Conservation (phyloP, 2,797 vertebrate genomes). For the Salmo trutta region DNA sequence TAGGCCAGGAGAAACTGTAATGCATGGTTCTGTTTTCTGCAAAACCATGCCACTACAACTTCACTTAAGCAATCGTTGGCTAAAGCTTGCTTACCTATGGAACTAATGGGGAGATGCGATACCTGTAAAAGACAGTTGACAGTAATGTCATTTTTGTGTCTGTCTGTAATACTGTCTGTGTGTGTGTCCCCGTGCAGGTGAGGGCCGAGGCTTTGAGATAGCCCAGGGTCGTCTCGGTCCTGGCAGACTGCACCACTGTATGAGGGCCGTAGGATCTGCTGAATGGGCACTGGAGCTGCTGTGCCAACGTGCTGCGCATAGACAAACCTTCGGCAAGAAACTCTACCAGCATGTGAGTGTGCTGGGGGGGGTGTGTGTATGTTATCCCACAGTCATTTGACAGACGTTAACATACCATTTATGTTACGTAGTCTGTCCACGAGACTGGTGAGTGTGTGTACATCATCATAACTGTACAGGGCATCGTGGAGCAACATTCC, state of each 20-base stretch:
- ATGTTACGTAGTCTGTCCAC: too few species aligned
- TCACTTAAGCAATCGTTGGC: background rate
- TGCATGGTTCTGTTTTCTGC: background rate
- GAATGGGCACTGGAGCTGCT: slow-evolving; percentile 85
- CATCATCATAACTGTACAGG: too few species aligned
- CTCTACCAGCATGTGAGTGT: slow-evolving; percentile 85
- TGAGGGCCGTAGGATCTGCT: slow-evolving; percentile 84
- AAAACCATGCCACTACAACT: background rate
- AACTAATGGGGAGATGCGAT: background rate
- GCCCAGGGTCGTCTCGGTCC: slow-evolving; percentile 91
- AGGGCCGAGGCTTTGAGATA: slow-evolving; percentile 92
- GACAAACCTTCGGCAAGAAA: slow-evolving; percentile 84
- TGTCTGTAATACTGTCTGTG: background rate
- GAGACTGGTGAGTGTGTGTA: too few species aligned
- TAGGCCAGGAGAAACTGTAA: background rate
- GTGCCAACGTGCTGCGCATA: slow-evolving; percentile 78
- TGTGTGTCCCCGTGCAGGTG: slow-evolving; percentile 71
- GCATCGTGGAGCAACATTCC: background rate
- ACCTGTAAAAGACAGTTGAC: too few species aligned
- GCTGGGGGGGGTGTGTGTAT: background rate
- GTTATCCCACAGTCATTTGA: background rate
- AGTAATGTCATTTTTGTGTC: too few species aligned
- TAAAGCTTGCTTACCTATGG: background rate
- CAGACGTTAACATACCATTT: too few species aligned
- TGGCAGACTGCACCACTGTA: slow-evolving; percentile 92